Evolutionary conservation across 2,797 vertebrate species (phyloP).

Genomic region (Pantherophis vulpinus): DNA sequence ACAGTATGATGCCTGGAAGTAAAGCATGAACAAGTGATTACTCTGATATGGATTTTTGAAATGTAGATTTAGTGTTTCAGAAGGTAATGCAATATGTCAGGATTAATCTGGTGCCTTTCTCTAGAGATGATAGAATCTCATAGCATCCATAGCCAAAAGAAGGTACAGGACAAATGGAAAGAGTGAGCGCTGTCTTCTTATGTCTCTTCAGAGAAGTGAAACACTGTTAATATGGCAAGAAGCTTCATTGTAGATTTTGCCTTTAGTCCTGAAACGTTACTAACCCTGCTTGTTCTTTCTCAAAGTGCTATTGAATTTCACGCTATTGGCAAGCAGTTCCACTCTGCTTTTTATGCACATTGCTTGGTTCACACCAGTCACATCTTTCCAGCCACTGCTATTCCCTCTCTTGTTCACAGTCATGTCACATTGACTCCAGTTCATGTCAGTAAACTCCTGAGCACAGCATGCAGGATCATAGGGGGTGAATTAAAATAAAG

Average conservation of each 20-base stretch:
- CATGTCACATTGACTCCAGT: slow-evolving; percentile 15
- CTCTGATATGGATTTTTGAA: not conserved
- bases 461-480: not conserved
- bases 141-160: not conserved
- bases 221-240: not conserved
- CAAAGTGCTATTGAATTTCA: not conserved
- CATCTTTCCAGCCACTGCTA: slow-evolving; percentile 15
- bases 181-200: not conserved
- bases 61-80: not conserved
- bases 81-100: not conserved
- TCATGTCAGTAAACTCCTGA: slow-evolving; percentile 37
- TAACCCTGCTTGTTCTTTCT: not conserved
- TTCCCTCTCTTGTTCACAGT: slow-evolving; percentile 19
- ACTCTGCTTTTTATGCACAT: not conserved
- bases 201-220: not conserved
- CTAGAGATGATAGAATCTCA: not conserved
- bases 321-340: not conserved
- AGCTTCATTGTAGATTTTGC: not conserved
- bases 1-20: not conserved
- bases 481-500: slow-evolving; percentile 61
- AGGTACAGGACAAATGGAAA: not conserved
- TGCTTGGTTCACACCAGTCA: not conserved
- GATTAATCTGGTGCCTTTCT: not conserved
- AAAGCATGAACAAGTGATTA: not conserved
- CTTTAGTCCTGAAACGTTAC: not conserved